Evolutionary conservation across 2,797 vertebrate genomes (phyloP), one percentile per base, ranked within the genome.

Genomic region (Sciurus carolinensis): DNA sequence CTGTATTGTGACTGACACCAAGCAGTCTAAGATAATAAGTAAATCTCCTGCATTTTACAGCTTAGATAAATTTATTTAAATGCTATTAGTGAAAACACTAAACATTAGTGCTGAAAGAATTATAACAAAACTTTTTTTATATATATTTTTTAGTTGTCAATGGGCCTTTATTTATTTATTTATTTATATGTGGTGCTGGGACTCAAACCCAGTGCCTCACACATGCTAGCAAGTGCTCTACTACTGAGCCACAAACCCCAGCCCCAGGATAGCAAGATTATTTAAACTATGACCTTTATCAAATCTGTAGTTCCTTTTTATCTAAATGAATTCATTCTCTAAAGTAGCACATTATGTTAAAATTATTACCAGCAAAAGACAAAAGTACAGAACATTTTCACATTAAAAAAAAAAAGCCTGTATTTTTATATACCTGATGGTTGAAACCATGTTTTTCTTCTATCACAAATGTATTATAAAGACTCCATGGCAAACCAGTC

Each of bases 391-490:
- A 93, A 93, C 18, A 39, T 52, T n/a, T 85, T 67, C 47, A 79
- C 10, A 57, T 42, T 69, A 80, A 83, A 90, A 90, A 96, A 17
- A 92, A 87, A 7, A 94, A 39, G 39, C 50, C 15, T 87, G 11
- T 44, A 66, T 75, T 15, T 57, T 92, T 59, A 83, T 75, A 36
- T 98, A 99, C 99, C 99, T 99, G 99, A 62, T 99, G 99, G 97
- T 99, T 99, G 97, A 99, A 99, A 92, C 99, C 99, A 20, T 99
- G 99, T 87, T 99, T 99, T 98, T 99, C 99, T 98, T 99, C 99
- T 97, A 99, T 99, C 97, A 99, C 98, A 98, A 99, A 99, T 1
- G 99, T 99, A 97, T 99, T 99, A 98, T 99, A 99, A 83, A 99
- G 98, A 98, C 99, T 99, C 99, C 99, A 99, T 0, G 99, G 99